Evolutionary conservation across 2,888 invertebrate genomes (phyloP).

Genomic region (Drosophila austrosaltans): DNA sequence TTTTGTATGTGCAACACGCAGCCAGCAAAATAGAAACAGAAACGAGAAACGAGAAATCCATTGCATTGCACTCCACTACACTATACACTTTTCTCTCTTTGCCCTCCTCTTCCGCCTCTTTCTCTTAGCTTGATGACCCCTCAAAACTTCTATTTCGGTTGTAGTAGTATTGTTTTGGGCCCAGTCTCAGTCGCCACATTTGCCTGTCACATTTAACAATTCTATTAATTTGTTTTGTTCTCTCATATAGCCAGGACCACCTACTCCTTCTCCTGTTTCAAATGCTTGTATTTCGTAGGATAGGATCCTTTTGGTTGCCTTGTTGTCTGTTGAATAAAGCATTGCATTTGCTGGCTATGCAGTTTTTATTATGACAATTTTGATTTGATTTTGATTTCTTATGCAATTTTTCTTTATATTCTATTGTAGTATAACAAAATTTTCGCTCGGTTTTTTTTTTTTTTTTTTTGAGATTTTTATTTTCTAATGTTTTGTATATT

Average conservation of each 20-base stretch:
- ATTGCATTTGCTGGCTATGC: conserved; percentile 52
- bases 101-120: neutral
- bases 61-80: conserved; percentile 22
- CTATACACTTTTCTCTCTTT: neutral
- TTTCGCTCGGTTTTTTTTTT: conserved; percentile 9
- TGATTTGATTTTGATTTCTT: conserved; percentile 68
- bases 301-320: conserved; percentile 29
- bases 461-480: no score
- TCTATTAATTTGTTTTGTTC: conserved; percentile 77
- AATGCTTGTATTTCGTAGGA: no score
- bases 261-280: no score
- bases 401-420: conserved; percentile 55
- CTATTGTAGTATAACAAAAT: conserved; percentile 11
- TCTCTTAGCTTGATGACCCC: conserved; percentile 1
- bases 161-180: conserved; percentile 3
- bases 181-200: conserved; percentile 49
- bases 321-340: conserved; percentile 56
- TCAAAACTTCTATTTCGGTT: conserved; percentile 12
- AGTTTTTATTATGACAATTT: conserved; percentile 74
- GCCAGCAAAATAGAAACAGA: conserved; percentile 12
- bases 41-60: conserved; percentile 36
- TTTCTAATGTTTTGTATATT: conserved; percentile 18
- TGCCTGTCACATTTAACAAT: conserved; percentile 76
- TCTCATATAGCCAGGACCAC: conserved; percentile 26
- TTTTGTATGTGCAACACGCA: conserved; percentile 75